These are phyloP conservation scores for Phoxinus phoxinus DNA, from an alignment of 2,113 vertebrate genomes.

Conservation along the genomic window DNA sequence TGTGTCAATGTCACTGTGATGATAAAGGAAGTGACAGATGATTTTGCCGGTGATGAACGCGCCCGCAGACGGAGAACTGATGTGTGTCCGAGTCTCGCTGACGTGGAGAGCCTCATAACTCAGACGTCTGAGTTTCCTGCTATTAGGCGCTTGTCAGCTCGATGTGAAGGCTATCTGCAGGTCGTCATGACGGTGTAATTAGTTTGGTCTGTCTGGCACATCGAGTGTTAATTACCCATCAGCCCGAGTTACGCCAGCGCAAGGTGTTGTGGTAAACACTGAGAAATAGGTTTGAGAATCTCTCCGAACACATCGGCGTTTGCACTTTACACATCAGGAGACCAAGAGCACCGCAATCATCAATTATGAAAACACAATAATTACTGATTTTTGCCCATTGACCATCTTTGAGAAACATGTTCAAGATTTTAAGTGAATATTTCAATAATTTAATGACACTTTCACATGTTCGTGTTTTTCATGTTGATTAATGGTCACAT, in stretches of 20 bases:
- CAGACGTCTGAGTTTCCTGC: no score
- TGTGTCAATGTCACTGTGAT: no score
- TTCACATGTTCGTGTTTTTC: no score
- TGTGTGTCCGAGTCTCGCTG: no score
- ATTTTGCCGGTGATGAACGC: no score
- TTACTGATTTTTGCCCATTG: not conserved
- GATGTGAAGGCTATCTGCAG: slow-evolving; percentile 61
- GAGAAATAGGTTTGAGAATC: no score
- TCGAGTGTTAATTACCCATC: slow-evolving; percentile 66
- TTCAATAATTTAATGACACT: no score
- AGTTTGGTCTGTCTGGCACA: slow-evolving; percentile 59
- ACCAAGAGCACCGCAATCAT: not conserved
- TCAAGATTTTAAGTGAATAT: no score
- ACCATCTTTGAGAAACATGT: not conserved
- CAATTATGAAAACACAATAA: not conserved
- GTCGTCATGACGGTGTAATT: slow-evolving; percentile 66
- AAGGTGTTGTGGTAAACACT: slow-evolving; percentile 33
- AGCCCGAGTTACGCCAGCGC: slow-evolving; percentile 37
- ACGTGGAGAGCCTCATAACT: no score
- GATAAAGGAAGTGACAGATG: no score
- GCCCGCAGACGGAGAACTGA: no score
- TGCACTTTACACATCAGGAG: not conserved
- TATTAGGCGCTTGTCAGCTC: slow-evolving; percentile 63
- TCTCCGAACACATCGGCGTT: not conserved
- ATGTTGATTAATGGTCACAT: no score